Evolutionary conservation across 2,888 invertebrate species (phyloP).

Genomic region (Drosophila paucipuncta): DNA sequence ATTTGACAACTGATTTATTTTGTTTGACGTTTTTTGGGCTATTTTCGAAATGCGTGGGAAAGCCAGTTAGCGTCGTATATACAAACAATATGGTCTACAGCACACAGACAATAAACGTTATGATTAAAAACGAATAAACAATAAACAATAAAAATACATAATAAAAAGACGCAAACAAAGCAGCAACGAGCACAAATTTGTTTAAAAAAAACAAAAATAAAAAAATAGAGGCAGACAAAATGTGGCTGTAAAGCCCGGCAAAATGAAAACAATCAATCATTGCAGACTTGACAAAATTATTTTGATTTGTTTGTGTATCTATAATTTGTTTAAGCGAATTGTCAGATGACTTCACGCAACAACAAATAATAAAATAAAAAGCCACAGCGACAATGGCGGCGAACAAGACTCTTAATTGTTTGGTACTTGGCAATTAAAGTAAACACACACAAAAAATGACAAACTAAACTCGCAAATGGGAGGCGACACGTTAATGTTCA

Average conservation of each 20-base stretch:
- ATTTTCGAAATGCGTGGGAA: slow-evolving; percentile 68
- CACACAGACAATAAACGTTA: slow-evolving; percentile 70
- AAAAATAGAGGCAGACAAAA: slow-evolving; percentile 29
- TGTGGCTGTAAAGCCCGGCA: slow-evolving; percentile 29
- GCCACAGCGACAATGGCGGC: slow-evolving; percentile 27
- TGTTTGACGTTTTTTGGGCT: slow-evolving; percentile 31
- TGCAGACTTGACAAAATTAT: slow-evolving; percentile 52
- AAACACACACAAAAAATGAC: slow-evolving; percentile 41
- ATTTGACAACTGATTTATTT: slow-evolving; percentile 24
- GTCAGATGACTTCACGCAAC: slow-evolving; percentile 72
- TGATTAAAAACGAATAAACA: slow-evolving; percentile 77
- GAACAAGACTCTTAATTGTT: slow-evolving; percentile 63
- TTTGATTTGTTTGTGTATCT: slow-evolving; percentile 62
- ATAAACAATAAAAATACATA: slow-evolving; percentile 67
- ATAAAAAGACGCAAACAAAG: slow-evolving; percentile 49
- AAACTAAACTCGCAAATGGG: slow-evolving; percentile 8
- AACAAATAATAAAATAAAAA: slow-evolving; percentile 23
- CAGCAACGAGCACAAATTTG: slow-evolving; percentile 48
- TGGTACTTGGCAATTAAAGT: slow-evolving; percentile 51
- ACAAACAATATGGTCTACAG: slow-evolving; percentile 56
- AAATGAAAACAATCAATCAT: slow-evolving; percentile 62
- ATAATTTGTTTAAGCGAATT: slow-evolving; percentile 67
- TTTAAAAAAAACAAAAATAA: slow-evolving; percentile 5
- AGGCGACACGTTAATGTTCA: neutral
- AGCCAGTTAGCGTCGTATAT: slow-evolving; percentile 38